Evolutionary conservation across 2,888 invertebrate species (phyloP).

Genomic region (Phorcus lineatus): DNA sequence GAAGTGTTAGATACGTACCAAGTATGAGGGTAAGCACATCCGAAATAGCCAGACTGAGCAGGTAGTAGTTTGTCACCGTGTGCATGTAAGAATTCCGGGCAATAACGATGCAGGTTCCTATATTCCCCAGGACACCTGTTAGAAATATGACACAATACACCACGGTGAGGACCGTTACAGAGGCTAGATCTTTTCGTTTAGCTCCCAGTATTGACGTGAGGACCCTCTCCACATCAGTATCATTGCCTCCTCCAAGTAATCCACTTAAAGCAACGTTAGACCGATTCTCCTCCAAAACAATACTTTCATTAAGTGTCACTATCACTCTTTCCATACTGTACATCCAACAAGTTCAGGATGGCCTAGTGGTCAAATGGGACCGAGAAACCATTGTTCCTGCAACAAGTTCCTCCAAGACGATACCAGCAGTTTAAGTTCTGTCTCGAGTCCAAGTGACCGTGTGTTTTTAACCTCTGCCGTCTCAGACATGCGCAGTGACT

Average conservation of each 20-base stretch:
- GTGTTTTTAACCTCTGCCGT: not conserved
- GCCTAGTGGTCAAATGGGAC: not conserved
- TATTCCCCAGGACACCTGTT: constrained; percentile 89
- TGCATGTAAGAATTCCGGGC: constrained; percentile 88
- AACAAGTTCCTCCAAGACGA: not conserved
- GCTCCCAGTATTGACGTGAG: constrained; percentile 56
- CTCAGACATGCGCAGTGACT: not conserved
- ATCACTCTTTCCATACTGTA: not conserved
- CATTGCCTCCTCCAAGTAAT: not conserved
- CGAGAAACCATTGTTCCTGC: not conserved
- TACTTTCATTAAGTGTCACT: not conserved
- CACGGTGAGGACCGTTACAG: constrained; percentile 62
- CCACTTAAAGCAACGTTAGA: not conserved
- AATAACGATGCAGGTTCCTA: constrained; percentile 90
- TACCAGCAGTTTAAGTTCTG: not conserved
- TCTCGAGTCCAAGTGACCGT: not conserved
- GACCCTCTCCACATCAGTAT: constrained; percentile 40
- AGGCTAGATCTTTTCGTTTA: constrained; percentile 57
- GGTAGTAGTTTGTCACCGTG: constrained; percentile 93
- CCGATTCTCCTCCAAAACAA: not conserved
- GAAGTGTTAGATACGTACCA: constrained; percentile 78
- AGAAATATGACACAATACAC: constrained; percentile 83
- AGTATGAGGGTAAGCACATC: constrained; percentile 86
- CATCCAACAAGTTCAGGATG: not conserved
- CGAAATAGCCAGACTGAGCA: constrained; percentile 91